A percentile compares a stretch with the other conserved stretches of the same genome.
phyloP scores from a whole-genome alignment of 1,140 invertebrate species.

The Eumeta japonica region DNA sequence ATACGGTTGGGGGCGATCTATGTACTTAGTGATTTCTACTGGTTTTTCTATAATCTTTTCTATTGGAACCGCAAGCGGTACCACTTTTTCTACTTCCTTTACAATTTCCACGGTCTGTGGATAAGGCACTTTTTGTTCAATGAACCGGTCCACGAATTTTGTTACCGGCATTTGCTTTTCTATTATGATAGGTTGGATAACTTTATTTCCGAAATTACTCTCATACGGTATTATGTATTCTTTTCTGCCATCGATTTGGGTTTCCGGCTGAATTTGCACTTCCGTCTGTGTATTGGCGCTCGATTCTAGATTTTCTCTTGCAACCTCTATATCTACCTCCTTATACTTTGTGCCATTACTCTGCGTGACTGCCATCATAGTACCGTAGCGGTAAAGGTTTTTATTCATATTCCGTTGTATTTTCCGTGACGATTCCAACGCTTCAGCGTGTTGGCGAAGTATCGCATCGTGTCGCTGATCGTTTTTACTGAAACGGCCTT shows the following conservation, averaged over 20 bases:
- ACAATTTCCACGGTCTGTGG: slow-evolving; percentile 55
- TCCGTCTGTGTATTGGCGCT: slow-evolving; percentile 31
- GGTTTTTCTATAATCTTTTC: slow-evolving; percentile 54
- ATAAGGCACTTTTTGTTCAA: slow-evolving; percentile 57
- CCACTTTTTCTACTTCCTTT: slow-evolving; percentile 51
- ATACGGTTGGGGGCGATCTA: slow-evolving; percentile 52
- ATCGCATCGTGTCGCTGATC: slow-evolving; percentile 30
- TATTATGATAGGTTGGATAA: slow-evolving; percentile 49
- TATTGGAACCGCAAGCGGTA: slow-evolving; percentile 53
- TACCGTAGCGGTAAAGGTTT: slow-evolving; percentile 28
- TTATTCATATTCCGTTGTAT: slow-evolving; percentile 33
- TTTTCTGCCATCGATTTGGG: slow-evolving; percentile 19
- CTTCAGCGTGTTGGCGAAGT: slow-evolving; percentile 36
- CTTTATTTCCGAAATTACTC: slow-evolving; percentile 18
- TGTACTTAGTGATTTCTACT: slow-evolving; percentile 50
- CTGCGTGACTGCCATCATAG: slow-evolving; percentile 16
- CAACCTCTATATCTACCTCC: slow-evolving; percentile 13
- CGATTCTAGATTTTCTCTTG: slow-evolving; percentile 26
- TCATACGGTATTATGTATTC: slow-evolving; percentile 16
- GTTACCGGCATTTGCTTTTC: slow-evolving; percentile 58
- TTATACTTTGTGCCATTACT: slow-evolving; percentile 20
- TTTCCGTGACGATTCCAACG: slow-evolving; percentile 26
- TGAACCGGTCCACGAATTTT: slow-evolving; percentile 55
- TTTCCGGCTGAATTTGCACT: slow-evolving; percentile 23
- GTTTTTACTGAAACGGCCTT: slow-evolving; percentile 23